Conservation (phyloP, 1,140 invertebrate genomes). For the Manduca sexta region DNA sequence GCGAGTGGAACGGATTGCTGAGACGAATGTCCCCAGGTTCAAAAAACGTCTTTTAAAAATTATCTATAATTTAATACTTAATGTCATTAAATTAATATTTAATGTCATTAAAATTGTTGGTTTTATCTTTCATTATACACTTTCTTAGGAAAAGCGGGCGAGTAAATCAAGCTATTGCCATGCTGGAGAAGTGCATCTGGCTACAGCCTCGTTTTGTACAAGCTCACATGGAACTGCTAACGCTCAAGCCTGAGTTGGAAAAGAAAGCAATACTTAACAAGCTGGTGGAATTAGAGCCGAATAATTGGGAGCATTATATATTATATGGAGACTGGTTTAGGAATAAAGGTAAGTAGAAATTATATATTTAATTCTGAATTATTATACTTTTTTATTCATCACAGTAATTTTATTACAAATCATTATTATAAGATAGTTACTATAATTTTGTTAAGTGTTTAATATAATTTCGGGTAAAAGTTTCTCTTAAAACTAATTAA, state of each 20-base stretch:
- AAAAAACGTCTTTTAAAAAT: no score
- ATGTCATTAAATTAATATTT: no score
- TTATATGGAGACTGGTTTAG: conserved; percentile 80
- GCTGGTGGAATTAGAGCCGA: conserved; percentile 76
- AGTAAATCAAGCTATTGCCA: conserved; percentile 76
- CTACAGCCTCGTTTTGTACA: conserved; percentile 79
- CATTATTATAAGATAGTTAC: no score
- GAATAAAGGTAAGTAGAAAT: conserved; percentile 71
- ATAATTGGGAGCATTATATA: conserved; percentile 79
- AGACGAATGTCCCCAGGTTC: no score
- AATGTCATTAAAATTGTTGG: no score
- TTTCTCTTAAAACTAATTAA: no score
- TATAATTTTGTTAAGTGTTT: no score
- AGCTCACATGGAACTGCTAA: conserved; percentile 79
- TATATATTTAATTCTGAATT: background rate
- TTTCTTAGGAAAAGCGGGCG: conserved; percentile 77
- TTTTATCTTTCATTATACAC: background rate
- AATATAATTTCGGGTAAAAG: no score
- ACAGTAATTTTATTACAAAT: no score
- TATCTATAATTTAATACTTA: no score
- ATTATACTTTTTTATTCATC: no score
- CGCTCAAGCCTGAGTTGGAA: conserved; percentile 73
- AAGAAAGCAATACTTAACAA: conserved; percentile 71
- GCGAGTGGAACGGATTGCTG: no score
- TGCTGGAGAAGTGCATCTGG: conserved; percentile 79